A percentile compares a stretch with the other conserved stretches of the same genome.
phyloP scores from a whole-genome alignment of 64 coral and sea anemone genomes.

The Astreopora myriophthalma region DNA sequence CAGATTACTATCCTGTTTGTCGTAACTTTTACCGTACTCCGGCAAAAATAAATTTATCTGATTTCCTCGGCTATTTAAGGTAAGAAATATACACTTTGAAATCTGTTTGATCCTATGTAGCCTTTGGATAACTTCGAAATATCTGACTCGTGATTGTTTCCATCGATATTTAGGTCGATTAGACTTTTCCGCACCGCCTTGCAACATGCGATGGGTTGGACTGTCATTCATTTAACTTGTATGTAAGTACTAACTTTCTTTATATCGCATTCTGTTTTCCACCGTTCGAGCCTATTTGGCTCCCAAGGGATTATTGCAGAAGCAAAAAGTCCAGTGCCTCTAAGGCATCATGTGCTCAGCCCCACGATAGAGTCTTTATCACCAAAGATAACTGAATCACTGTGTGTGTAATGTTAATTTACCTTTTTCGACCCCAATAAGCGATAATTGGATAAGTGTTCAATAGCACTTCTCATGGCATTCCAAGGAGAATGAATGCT shows the following conservation, averaged over 20 bases:
- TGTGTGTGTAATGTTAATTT: too few species aligned
- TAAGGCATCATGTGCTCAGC: too few species aligned
- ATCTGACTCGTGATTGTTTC: neutral
- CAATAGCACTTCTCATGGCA: too few species aligned
- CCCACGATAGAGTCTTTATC: too few species aligned
- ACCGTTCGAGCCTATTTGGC: neutral
- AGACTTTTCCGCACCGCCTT: neutral
- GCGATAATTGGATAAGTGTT: too few species aligned
- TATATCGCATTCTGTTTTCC: neutral
- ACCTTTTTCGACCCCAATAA: too few species aligned
- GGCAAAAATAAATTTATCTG: neutral
- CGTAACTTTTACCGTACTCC: neutral
- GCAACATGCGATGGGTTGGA: constrained; percentile 8
- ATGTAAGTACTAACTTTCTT: constrained; percentile 5
- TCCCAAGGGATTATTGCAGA: neutral
- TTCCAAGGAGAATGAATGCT: too few species aligned
- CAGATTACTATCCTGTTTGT: constrained; percentile 9
- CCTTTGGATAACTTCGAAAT: neutral
- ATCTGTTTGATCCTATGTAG: too few species aligned
- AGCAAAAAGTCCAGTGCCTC: neutral
- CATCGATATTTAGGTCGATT: neutral
- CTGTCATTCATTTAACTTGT: neutral
- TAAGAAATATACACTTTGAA: neutral
- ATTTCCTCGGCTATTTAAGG: constrained; percentile 2
- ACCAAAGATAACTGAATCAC: too few species aligned